Conservation (phyloP, 1,140 invertebrate species). For the Drosophila parvula region DNA sequence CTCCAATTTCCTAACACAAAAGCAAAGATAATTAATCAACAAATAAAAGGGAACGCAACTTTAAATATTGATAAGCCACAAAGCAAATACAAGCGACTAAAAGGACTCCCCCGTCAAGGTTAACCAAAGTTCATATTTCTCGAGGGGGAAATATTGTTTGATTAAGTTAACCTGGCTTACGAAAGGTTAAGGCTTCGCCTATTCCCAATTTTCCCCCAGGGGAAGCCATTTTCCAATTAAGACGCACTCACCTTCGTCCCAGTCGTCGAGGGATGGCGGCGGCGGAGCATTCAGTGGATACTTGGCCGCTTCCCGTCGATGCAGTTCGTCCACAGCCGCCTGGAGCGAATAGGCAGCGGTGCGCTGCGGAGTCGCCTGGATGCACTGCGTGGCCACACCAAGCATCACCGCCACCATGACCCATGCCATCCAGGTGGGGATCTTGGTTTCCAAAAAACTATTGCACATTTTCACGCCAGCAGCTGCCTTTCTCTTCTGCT, state of each 20-base stretch:
- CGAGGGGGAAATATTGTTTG: slow-evolving; percentile 18
- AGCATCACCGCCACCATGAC: slow-evolving; percentile 22
- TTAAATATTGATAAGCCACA: background rate
- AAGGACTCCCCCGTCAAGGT: slow-evolving; percentile 11
- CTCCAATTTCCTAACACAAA: background rate
- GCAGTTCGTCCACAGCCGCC: slow-evolving; percentile 80
- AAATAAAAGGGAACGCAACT: background rate
- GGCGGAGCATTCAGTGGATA: slow-evolving; percentile 78
- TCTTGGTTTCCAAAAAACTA: slow-evolving; percentile 25
- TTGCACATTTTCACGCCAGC: slow-evolving; percentile 38
- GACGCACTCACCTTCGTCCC: slow-evolving; percentile 76
- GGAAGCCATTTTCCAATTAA: slow-evolving; percentile 7
- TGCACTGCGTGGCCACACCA: slow-evolving; percentile 29
- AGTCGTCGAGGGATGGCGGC: slow-evolving; percentile 67
- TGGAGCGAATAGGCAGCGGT: slow-evolving; percentile 75
- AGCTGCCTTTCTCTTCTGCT: slow-evolving; percentile 5
- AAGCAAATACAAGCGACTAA: slow-evolving; percentile 1
- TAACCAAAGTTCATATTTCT: slow-evolving; percentile 36
- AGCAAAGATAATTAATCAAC: background rate
- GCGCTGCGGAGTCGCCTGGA: slow-evolving; percentile 61
- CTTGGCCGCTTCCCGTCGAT: slow-evolving; percentile 78
- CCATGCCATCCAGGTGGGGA: background rate
- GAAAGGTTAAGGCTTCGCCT: slow-evolving; percentile 9
- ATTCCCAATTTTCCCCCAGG: background rate
- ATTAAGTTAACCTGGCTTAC: slow-evolving; percentile 26